phyloP scores from a whole-genome alignment of 2,113 vertebrate species.

The Crotalus helleri region DNA sequence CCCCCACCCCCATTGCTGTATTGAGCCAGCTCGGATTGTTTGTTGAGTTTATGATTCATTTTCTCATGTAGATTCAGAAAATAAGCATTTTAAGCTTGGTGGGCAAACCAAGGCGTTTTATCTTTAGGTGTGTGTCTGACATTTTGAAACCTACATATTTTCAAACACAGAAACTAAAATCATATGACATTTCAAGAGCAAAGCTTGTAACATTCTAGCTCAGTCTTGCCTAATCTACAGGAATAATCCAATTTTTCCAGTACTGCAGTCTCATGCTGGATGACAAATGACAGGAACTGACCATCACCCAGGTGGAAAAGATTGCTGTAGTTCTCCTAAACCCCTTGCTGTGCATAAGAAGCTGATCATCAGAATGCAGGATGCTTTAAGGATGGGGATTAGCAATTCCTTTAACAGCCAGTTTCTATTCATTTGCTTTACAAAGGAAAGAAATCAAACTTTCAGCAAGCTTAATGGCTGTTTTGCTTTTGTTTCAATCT shows the following conservation, averaged over 20 bases:
- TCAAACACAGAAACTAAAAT: not conserved
- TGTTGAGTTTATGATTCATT: not conserved
- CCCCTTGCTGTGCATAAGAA: not conserved
- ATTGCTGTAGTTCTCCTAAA: not conserved
- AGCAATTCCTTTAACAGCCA: not conserved
- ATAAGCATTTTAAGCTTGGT: not conserved
- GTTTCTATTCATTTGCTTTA: not conserved
- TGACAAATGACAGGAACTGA: not conserved
- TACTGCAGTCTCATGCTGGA: not conserved
- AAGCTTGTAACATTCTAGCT: not conserved
- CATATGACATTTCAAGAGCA: not conserved
- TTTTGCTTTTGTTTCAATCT: not conserved
- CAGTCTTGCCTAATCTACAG: not conserved
- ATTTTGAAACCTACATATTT: not conserved
- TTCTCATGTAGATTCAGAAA: not conserved
- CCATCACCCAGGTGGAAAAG: not conserved
- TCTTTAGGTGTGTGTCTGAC: not conserved
- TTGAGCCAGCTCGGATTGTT: not conserved
- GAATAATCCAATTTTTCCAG: not conserved
- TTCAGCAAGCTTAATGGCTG: not conserved
- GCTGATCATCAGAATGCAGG: not conserved
- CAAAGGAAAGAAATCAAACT: not conserved
- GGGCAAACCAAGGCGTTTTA: not conserved
- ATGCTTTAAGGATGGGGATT: not conserved
- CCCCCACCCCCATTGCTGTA: not conserved